Evolutionary conservation across 2,888 invertebrate species (phyloP), one percentile per base, ranked within the genome.

Genomic region (Drosophila bunnanda): DNA sequence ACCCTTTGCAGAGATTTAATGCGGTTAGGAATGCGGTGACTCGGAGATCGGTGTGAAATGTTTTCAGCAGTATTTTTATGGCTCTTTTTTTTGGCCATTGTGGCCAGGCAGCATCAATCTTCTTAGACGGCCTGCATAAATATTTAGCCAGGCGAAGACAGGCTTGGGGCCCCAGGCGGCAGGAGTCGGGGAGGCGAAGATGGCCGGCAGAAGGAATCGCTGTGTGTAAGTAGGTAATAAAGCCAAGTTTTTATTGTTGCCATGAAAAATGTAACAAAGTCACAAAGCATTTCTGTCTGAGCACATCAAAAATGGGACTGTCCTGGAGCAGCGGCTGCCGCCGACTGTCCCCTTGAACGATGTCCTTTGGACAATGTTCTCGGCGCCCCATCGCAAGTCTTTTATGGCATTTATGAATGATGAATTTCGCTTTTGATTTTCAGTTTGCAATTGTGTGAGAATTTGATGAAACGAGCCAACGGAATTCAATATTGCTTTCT

Each of bases 221-320:
- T 81, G 82, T 59, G 70, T 81, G 86, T 79, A 71, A 75, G 71
- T 76, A 73, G 80, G 80, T 76, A 84, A 84, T 82, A 84, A 83
- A 84, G 78, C 66, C 61, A 73, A 84, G 68, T 75, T 86, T 83
- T 82, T 84, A 87, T 82, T 80, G 80, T 76, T 80, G 74, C 78
- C 78, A 84, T 82, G 80, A 84, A 87, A 79, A 80, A 76, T 80
- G 80, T 78, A 82, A 86, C 75, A 86, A 80, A 83, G 84, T 84
- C 82, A 80, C 87, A 83, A 86, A 81, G 82, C 82, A 82, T 86
- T 86, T 83, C 68, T 60, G 71, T 67, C 71, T 72, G 67, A 54
- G 76, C 71, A 75, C 80, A 85, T 85, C 80, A 77, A 80, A 82
- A 85, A 77, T 67, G 46, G 41, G 34, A 61, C 66, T 75, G 76